A percentile compares a stretch with the other conserved stretches of the same genome.
These are phyloP conservation scores for Propithecus deckenii DNA, from an alignment of 2,797 vertebrate genomes.

Conservation along the genomic window DNA sequence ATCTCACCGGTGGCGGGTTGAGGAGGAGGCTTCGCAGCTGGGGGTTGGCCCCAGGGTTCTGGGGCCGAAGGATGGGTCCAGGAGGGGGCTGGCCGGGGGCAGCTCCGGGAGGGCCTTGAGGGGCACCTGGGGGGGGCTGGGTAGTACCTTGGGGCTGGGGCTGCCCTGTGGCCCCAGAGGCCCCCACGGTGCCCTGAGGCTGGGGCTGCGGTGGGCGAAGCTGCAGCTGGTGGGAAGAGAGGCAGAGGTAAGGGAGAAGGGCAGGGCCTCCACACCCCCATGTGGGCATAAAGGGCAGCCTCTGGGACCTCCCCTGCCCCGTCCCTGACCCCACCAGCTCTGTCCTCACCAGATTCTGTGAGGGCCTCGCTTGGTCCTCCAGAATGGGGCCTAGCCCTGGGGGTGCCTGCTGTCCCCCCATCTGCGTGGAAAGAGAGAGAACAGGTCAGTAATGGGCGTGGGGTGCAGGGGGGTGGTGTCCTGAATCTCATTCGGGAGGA, in stretches of 20 bases:
- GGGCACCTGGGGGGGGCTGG: constrained; percentile 67
- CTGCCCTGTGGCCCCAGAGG: constrained; percentile 80
- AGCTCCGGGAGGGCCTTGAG: constrained; percentile 80
- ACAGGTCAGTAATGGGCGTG: neutral
- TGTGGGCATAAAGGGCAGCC: fast-evolving
- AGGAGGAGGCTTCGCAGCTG: constrained; percentile 95
- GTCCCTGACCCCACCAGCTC: neutral
- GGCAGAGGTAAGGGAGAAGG: neutral
- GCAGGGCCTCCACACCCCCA: fast-evolving
- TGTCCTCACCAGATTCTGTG: constrained; percentile 92
- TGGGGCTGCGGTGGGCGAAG: constrained; percentile 84
- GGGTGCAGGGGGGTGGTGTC: neutral
- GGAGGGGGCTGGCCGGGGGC: constrained; percentile 86
- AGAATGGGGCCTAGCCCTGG: constrained; percentile 90
- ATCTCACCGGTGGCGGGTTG: constrained; percentile 93
- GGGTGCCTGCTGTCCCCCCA: constrained; percentile 88
- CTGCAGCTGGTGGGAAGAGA: constrained; percentile 73
- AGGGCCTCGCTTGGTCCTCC: constrained; percentile 92
- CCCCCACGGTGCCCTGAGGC: constrained; percentile 72
- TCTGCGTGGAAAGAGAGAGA: constrained; percentile 66
- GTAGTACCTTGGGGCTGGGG: constrained; percentile 70
- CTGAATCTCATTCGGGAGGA: constrained; percentile 50
- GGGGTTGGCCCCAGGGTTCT: constrained; percentile 95
- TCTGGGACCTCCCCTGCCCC: neutral
- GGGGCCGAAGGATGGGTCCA: constrained; percentile 89